These are phyloP conservation scores for Hydrotaea diabolus DNA, from an alignment of 2,888 invertebrate genomes.

Conservation along the genomic window DNA sequence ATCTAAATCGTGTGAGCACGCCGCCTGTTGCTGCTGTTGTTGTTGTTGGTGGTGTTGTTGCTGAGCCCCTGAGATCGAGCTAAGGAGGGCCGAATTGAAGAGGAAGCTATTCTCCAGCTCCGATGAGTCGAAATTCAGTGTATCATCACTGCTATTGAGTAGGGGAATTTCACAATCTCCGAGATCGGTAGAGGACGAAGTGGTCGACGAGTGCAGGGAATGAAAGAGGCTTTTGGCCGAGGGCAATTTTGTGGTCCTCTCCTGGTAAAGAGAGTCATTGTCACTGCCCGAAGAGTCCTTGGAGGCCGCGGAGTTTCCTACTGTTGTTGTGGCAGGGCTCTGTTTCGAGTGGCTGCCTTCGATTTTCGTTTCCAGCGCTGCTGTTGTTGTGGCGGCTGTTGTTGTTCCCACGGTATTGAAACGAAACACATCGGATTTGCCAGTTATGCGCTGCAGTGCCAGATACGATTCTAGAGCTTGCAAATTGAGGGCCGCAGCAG, in stretches of 20 bases:
- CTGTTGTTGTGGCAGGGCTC: not conserved
- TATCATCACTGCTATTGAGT: slow-evolving; percentile 50
- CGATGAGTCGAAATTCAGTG: slow-evolving; percentile 49
- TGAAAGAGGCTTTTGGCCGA: slow-evolving; percentile 62
- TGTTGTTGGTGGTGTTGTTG: too few relatives aligned
- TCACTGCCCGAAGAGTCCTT: slow-evolving; percentile 7
- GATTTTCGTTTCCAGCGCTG: slow-evolving; percentile 9
- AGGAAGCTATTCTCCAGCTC: slow-evolving; percentile 61
- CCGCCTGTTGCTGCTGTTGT: slow-evolving; percentile 42
- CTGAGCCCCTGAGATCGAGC: slow-evolving; percentile 53
- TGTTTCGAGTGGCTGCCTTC: slow-evolving; percentile 4
- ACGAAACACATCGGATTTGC: slow-evolving; percentile 86
- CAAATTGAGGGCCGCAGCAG: slow-evolving; percentile 91
- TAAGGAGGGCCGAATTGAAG: slow-evolving; percentile 55
- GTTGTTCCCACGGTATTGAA: slow-evolving; percentile 71
- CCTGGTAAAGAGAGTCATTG: slow-evolving; percentile 37
- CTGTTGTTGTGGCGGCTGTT: slow-evolving; percentile 43
- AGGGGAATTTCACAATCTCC: slow-evolving; percentile 61
- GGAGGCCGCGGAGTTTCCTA: not conserved
- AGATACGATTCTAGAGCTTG: slow-evolving; percentile 93
- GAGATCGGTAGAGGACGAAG: slow-evolving; percentile 43
- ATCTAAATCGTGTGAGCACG: slow-evolving; percentile 46
- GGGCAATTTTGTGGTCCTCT: slow-evolving; percentile 57
- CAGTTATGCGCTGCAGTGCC: slow-evolving; percentile 89
- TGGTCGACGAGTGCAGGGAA: slow-evolving; percentile 54